Conservation (phyloP, 2,888 invertebrate genomes). For the Elaeidobius kamerunicus region DNA sequence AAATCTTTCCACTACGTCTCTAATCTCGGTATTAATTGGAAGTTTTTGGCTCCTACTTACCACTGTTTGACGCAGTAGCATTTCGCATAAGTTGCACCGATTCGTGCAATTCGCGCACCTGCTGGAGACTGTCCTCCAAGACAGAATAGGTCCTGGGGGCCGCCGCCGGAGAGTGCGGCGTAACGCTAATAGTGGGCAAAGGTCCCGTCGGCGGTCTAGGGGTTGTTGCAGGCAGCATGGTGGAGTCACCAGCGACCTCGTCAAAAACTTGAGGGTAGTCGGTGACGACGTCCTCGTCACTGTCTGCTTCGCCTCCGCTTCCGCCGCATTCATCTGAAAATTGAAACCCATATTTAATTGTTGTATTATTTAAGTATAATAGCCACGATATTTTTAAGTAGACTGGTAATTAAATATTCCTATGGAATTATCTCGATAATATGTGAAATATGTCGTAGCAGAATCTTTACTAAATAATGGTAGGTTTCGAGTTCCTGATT, state of each 20-base stretch:
- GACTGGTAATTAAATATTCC: too few species aligned
- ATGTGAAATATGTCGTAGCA: too few species aligned
- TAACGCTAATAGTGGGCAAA: constrained; percentile 81
- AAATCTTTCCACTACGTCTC: too few species aligned
- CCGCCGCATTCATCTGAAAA: constrained; percentile 64
- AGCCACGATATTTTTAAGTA: neutral
- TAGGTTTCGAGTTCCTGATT: neutral
- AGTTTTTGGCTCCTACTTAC: constrained; percentile 12
- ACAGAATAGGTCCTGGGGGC: constrained; percentile 65
- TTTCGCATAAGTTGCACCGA: constrained; percentile 77
- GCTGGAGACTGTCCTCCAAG: constrained; percentile 68
- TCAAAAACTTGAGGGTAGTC: constrained; percentile 56
- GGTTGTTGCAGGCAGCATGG: constrained; percentile 36
- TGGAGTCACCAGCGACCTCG: constrained; percentile 26
- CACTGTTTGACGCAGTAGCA: constrained; percentile 47
- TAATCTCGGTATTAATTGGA: too few species aligned
- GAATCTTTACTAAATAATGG: neutral
- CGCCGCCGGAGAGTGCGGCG: constrained; percentile 80
- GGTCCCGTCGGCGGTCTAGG: constrained; percentile 47
- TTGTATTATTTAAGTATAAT: neutral
- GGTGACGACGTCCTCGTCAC: constrained; percentile 77
- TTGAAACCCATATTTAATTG: neutral
- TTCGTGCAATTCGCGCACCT: constrained; percentile 71
- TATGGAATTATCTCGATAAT: too few species aligned
- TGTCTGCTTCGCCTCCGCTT: constrained; percentile 70